These are phyloP conservation scores for Otus scops DNA, from an alignment of 2,797 vertebrate genomes.

Conservation along the genomic window DNA sequence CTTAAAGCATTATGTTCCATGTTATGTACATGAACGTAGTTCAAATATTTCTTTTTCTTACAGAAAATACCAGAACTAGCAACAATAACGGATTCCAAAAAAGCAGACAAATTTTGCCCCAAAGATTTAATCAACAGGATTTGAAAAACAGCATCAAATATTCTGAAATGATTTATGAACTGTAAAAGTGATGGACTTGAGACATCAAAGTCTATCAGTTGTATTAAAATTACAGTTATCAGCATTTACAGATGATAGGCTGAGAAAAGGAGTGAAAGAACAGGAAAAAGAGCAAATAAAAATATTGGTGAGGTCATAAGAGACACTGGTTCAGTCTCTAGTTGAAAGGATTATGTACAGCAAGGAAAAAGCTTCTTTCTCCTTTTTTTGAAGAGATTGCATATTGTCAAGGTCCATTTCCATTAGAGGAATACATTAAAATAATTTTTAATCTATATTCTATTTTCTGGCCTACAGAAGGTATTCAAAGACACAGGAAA, in stretches of 20 bases:
- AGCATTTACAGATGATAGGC: not conserved
- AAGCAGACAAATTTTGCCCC: not conserved
- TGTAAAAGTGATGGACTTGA: not conserved
- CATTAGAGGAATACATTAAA: constrained; percentile 17
- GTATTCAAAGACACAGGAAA: constrained; percentile 28
- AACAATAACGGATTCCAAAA: not conserved
- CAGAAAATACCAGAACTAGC: not conserved
- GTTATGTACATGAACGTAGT: not conserved
- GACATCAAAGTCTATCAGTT: not conserved
- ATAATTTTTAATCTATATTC: constrained; percentile 54
- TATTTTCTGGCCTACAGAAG: constrained; percentile 33
- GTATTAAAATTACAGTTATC: not conserved
- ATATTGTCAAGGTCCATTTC: not conserved
- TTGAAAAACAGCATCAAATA: not conserved
- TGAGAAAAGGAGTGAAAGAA: constrained; percentile 3
- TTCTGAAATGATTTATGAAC: not conserved
- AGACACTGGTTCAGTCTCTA: not conserved
- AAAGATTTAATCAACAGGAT: not conserved
- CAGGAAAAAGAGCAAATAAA: not conserved
- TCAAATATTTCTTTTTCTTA: not conserved
- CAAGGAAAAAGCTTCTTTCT: constrained; percentile 36
- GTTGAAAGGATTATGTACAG: constrained; percentile 16
- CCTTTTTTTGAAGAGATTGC: constrained; percentile 28
- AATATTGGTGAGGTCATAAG: not conserved
- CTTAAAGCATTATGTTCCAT: not conserved